Conservation (phyloP, 2,113 vertebrate genomes). For the Pyxicephalus adspersus region DNA sequence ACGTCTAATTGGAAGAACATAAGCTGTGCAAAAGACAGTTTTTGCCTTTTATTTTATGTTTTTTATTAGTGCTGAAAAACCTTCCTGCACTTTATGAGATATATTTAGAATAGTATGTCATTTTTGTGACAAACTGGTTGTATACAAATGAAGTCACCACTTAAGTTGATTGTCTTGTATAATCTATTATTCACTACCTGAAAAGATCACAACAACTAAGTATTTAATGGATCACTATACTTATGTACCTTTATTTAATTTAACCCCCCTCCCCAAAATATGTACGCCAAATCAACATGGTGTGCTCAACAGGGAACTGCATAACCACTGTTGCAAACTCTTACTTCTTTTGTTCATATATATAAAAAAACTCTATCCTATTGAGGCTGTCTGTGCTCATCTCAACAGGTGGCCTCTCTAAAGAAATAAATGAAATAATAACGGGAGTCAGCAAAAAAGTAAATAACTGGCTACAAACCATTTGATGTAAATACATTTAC, state of each 20-base stretch:
- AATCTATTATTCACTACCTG: conserved; percentile 22
- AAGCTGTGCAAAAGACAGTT: conserved; percentile 36
- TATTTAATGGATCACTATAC: neutral
- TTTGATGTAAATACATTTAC: no score
- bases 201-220: neutral
- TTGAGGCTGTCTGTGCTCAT: neutral
- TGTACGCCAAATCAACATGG: neutral
- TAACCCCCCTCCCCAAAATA: neutral
- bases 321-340: neutral
- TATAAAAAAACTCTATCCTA: no score
- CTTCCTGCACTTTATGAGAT: conserved; percentile 50
- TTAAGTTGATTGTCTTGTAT: conserved; percentile 21
- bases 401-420: neutral
- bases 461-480: no score
- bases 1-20: conserved; percentile 31
- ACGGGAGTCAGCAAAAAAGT: no score
- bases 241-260: neutral
- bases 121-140: conserved; percentile 36
- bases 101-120: conserved; percentile 41
- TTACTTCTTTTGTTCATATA: no score
- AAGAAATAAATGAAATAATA: no score
- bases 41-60: conserved; percentile 47
- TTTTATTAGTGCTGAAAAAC: conserved; percentile 46
- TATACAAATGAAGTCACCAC: conserved; percentile 29
- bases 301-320: neutral